These are phyloP conservation scores for Hyperoplus immaculatus DNA, from an alignment of 2,797 vertebrate species.

Conservation along the genomic window DNA sequence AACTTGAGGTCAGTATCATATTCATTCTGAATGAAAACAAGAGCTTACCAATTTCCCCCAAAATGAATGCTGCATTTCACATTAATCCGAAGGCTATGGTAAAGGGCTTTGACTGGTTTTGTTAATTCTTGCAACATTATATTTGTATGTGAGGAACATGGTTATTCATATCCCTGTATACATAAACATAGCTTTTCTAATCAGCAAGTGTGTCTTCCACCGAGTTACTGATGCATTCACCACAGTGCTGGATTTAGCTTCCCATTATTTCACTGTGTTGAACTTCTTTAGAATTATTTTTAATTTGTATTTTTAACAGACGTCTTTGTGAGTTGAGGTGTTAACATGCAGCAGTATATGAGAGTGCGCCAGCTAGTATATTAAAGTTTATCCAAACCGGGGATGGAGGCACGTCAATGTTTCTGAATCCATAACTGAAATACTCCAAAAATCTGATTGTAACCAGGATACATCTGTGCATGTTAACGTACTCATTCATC, in stretches of 20 bases:
- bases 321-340: too few species aligned
- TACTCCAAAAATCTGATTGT: not conserved
- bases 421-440: not conserved
- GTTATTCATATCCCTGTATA: not conserved
- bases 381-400: not conserved
- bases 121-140: not conserved
- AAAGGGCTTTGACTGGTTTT: not conserved
- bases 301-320: too few species aligned
- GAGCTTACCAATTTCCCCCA: too few species aligned
- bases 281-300: not conserved
- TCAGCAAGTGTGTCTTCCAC: not conserved
- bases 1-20: too few species aligned
- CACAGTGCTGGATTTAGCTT: not conserved
- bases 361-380: not conserved
- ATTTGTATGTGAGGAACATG: not conserved
- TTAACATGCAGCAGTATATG: not conserved
- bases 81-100: too few species aligned
- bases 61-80: too few species aligned
- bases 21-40: not conserved
- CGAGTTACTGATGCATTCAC: not conserved
- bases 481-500: slow-evolving; percentile 14
- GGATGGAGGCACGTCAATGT: not conserved
- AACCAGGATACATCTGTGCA: not conserved
- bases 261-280: not conserved
- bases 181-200: slow-evolving; percentile 5